Evolutionary conservation across 2,113 vertebrate species (phyloP).

Genomic region (Melospiza melodia): DNA sequence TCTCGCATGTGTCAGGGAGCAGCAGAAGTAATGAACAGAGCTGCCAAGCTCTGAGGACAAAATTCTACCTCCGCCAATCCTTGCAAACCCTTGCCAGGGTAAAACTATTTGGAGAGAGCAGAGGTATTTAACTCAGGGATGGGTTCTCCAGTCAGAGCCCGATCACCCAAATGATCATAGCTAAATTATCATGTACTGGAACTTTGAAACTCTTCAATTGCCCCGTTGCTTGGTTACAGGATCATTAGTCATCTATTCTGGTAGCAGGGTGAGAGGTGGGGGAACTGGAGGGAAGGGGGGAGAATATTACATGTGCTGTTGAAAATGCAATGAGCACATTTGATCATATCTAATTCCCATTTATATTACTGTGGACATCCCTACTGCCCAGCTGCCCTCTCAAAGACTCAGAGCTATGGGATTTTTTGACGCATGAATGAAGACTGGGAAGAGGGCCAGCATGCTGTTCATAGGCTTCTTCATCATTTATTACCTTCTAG

Average conservation of each 20-base stretch:
- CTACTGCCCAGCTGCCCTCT: constrained; percentile 82
- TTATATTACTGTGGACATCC: constrained; percentile 76
- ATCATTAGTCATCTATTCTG: constrained; percentile 76
- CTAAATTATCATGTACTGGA: constrained; percentile 62
- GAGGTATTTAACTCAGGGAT: constrained; percentile 32
- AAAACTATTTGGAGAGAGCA: neutral
- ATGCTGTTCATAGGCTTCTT: constrained; percentile 72
- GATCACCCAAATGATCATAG: constrained; percentile 32
- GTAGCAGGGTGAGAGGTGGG: constrained; percentile 57
- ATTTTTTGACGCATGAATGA: constrained; percentile 81
- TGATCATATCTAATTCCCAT: constrained; percentile 80
- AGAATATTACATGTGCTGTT: constrained; percentile 72
- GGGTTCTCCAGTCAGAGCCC: neutral
- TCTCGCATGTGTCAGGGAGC: neutral
- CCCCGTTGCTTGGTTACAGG: constrained; percentile 80
- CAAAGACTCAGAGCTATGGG: constrained; percentile 69
- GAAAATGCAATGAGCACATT: constrained; percentile 72
- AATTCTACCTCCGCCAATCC: neutral
- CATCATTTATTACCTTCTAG: constrained; percentile 83
- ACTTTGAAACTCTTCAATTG: constrained; percentile 74
- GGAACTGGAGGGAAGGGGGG: constrained; percentile 20
- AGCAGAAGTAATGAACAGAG: neutral
- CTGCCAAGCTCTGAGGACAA: neutral
- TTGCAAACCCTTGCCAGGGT: neutral
- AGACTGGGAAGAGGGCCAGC: constrained; percentile 78